A percentile compares a stretch with the other conserved stretches of the same genome.
phyloP scores from a whole-genome alignment of 2,113 vertebrate genomes.

The Numenius arquata region DNA sequence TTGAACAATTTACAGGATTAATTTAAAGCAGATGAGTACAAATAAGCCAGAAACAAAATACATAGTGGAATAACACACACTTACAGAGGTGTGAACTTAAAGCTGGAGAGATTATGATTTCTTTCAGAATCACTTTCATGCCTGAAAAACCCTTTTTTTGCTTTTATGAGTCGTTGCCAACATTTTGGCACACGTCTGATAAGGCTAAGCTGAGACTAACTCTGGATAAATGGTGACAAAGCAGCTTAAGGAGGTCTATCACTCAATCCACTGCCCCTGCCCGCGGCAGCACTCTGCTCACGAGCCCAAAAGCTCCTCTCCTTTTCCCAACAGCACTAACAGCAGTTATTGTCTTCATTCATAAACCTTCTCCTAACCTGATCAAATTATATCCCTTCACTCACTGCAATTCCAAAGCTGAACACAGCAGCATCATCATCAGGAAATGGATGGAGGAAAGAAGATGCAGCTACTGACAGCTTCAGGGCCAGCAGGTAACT shows the following conservation, averaged over 20 bases:
- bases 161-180: not conserved
- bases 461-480: not conserved
- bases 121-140: not conserved
- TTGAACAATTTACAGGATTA: not conserved
- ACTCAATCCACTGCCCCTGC: not conserved
- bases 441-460: not conserved
- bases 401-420: not conserved
- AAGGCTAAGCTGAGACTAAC: not conserved
- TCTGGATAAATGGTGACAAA: not conserved
- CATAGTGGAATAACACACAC: not conserved
- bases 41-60: not conserved
- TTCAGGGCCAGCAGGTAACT: not conserved
- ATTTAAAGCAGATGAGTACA: not conserved
- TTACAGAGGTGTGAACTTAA: not conserved
- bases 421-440: not conserved
- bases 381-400: not conserved
- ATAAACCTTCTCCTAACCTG: not conserved
- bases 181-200: not conserved
- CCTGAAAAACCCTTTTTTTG: not conserved
- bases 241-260: not conserved
- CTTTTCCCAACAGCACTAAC: not conserved
- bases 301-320: not conserved
- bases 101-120: not conserved
- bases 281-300: not conserved
- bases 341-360: not conserved